Base-by-base conservation (phyloP, 2,113 vertebrate species). In the Acanthisitta chloris region DNA sequence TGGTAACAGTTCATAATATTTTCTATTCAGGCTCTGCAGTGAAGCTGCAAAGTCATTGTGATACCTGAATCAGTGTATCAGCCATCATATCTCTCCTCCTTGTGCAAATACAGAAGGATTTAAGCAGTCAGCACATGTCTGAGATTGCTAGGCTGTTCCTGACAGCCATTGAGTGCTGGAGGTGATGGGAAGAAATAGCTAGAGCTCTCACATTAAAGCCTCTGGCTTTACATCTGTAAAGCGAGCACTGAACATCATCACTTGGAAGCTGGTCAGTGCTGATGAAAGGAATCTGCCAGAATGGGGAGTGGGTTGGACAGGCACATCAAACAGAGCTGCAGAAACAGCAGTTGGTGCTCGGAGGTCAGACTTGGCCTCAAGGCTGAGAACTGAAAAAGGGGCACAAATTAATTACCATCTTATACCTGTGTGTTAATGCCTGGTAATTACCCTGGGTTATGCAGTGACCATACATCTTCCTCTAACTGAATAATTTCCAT, bases 1-100 rank as follows among this genome's bases (percentile, higher is more conserved):
- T 82, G 51, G 51, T 76, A 86, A 92, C 52, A 55, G 46, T 73
- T 96, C 67, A 65, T 66, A 91, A 70, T 93, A 81, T 86, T 95
- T 92, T 91, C 52, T 66, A 17, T 70, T 81, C 71, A 86, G 34
- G 54, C 42, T 81, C 40, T 80, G 28, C 15, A 55, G 0, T 86
- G 59, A 80, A 70, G 49, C 40, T 73, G n/a, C 1, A 11, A 73
- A 91, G 36, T 73, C 28, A 25, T 12, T 73, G 64, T 70, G 33
- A 25, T 92, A 31, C 33, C 40, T 84, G 54, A 64, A 31, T 72
- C 48, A 34, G 49, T 34, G 14, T 31, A 77, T 38, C 45, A 86
- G n/a, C 45, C 9, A 3, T 54, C 8, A 5, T 49, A 43, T 74
- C 38, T 12, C 46, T 66, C 79, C 57, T 90, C 38, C 70, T 48